These are phyloP conservation scores for Mycetomoellerius zeteki DNA, from an alignment of 1,140 invertebrate species.

Conservation along the genomic window DNA sequence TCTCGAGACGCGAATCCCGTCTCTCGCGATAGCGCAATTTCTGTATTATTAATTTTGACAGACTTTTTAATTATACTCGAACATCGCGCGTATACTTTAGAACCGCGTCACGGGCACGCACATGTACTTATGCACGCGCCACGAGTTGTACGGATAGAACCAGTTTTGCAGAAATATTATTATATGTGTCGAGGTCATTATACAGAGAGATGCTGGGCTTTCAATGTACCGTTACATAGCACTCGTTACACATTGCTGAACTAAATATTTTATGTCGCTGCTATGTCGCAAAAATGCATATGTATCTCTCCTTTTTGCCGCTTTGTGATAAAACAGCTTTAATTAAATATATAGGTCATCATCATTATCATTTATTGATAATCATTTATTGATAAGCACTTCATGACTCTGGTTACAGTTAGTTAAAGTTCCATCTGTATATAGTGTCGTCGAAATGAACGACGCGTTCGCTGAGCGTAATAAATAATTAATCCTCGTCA, in stretches of 20 bases:
- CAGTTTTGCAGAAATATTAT: conserved; percentile 35
- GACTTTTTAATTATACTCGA: conserved; percentile 25
- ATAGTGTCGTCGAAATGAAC: background rate
- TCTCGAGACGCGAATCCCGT: background rate
- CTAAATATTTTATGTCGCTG: conserved; percentile 28
- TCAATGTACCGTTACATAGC: conserved; percentile 13
- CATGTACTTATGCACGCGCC: background rate
- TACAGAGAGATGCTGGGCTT: conserved; percentile 1
- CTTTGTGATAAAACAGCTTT: background rate
- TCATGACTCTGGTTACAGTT: background rate
- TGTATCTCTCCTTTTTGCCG: background rate
- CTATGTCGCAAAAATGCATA: background rate
- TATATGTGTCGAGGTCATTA: conserved; percentile 34
- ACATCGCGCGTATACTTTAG: background rate
- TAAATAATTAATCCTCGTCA: conserved; percentile 34
- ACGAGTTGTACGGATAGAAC: background rate
- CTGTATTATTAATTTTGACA: conserved; percentile 28
- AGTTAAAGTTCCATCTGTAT: background rate
- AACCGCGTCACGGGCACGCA: background rate
- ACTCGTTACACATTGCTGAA: conserved; percentile 31
- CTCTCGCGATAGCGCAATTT: background rate
- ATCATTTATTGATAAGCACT: conserved; percentile 22
- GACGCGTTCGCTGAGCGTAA: background rate
- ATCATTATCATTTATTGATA: background rate
- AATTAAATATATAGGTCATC: conserved; percentile 8